phyloP scores from a whole-genome alignment of 2,113 vertebrate species.

The Notothenia rossii region DNA sequence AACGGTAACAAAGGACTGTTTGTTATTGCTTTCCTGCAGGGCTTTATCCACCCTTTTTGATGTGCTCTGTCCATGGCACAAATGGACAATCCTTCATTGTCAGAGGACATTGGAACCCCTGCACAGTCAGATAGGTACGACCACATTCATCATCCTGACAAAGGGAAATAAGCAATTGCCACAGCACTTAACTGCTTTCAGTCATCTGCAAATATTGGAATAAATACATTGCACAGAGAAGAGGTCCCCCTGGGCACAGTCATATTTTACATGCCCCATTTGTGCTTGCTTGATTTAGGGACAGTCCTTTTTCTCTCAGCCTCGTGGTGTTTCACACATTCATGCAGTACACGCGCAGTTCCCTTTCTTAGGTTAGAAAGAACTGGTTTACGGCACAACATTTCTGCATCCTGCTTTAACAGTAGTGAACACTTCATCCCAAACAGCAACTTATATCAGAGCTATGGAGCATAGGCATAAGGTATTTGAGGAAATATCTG shows the following conservation, averaged over 20 bases:
- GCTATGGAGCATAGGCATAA: background rate
- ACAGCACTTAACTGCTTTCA: slow-evolving; percentile 81
- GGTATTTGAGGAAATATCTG: slow-evolving; percentile 12
- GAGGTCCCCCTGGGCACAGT: slow-evolving; percentile 64
- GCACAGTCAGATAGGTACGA: slow-evolving; percentile 74
- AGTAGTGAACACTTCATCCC: slow-evolving; percentile 49
- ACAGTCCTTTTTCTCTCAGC: slow-evolving; percentile 56
- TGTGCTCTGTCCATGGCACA: slow-evolving; percentile 76
- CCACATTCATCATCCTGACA: slow-evolving; percentile 82
- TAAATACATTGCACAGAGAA: slow-evolving; percentile 66
- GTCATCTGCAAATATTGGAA: slow-evolving; percentile 81
- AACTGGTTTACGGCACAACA: slow-evolving; percentile 32
- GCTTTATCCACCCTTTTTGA: slow-evolving; percentile 73
- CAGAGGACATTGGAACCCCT: slow-evolving; percentile 72
- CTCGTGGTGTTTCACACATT: slow-evolving; percentile 27
- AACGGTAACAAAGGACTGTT: slow-evolving; percentile 66
- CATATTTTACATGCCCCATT: slow-evolving; percentile 81
- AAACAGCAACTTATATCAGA: slow-evolving; percentile 14
- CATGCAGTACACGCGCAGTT: slow-evolving; percentile 29
- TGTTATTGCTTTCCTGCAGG: slow-evolving; percentile 73
- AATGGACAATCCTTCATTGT: slow-evolving; percentile 82
- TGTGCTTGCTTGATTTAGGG: slow-evolving; percentile 77
- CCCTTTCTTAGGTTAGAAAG: slow-evolving; percentile 27
- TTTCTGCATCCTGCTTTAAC: slow-evolving; percentile 38
- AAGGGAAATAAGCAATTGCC: slow-evolving; percentile 83